Evolutionary conservation across 2,113 vertebrate species (phyloP).

Genomic region (Ptyas mucosa): DNA sequence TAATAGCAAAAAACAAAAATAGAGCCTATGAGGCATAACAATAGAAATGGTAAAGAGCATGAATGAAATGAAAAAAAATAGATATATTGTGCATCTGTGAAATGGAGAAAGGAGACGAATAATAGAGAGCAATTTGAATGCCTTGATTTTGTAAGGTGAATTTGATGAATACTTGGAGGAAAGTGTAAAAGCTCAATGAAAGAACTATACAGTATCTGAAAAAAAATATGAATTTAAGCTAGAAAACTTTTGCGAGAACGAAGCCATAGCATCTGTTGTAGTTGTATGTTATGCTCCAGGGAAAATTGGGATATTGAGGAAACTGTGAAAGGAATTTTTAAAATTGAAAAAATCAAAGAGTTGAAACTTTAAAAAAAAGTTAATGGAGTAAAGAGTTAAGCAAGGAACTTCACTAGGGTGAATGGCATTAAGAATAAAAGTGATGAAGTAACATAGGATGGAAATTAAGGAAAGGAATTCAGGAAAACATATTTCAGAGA

Average conservation of each 20-base stretch:
- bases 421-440: not conserved
- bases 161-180: not conserved
- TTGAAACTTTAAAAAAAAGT: not conserved
- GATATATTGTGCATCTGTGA: not conserved
- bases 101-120: not conserved
- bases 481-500: not conserved
- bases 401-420: not conserved
- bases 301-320: not conserved
- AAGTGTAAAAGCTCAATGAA: not conserved
- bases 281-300: not conserved
- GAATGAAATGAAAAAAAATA: not conserved
- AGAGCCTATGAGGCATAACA: constrained; percentile 13
- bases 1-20: constrained; percentile 26
- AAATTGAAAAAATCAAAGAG: not conserved
- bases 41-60: not conserved
- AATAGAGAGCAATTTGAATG: not conserved
- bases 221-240: not conserved
- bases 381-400: not conserved
- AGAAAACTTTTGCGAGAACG: not conserved
- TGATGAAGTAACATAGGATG: not conserved
- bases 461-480: not conserved
- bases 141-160: not conserved
- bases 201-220: not conserved
- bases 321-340: not conserved
- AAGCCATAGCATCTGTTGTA: not conserved